phyloP scores from a whole-genome alignment of 2,888 invertebrate genomes.

The Villa cingulata region DNA sequence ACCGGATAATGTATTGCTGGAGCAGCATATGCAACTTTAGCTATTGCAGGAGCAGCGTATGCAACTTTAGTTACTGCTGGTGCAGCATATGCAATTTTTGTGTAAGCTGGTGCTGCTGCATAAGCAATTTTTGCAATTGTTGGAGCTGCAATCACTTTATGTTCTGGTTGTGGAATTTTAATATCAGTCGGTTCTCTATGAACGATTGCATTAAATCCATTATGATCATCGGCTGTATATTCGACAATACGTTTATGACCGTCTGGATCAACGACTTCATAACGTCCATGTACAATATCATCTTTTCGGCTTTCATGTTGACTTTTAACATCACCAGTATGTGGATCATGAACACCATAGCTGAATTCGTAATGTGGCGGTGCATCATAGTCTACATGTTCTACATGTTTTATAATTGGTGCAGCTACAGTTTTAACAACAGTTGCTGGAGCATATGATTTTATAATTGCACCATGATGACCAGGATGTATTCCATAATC shows the following conservation, averaged over 20 bases:
- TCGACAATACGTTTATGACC: slow-evolving; percentile 40
- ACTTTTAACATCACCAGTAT: slow-evolving; percentile 40
- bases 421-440: slow-evolving; percentile 9
- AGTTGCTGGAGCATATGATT: slow-evolving; percentile 5
- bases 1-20: too few species aligned
- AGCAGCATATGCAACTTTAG: neutral
- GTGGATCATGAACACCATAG: slow-evolving; percentile 38
- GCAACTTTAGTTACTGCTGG: slow-evolving; percentile 19
- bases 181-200: slow-evolving; percentile 37
- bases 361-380: slow-evolving; percentile 39
- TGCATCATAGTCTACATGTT: slow-evolving; percentile 25
- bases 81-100: slow-evolving; percentile 14
- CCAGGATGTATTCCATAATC: neutral
- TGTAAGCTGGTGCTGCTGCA: slow-evolving; percentile 6
- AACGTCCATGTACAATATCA: slow-evolving; percentile 39
- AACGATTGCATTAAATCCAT: slow-evolving; percentile 42
- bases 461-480: neutral
- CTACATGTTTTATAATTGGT: slow-evolving; percentile 10
- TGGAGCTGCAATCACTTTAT: slow-evolving; percentile 17
- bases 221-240: slow-evolving; percentile 40
- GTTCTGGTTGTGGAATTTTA: slow-evolving; percentile 26
- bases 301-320: slow-evolving; percentile 41
- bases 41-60: slow-evolving; percentile 14
- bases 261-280: slow-evolving; percentile 40
- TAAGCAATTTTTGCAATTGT: slow-evolving; percentile 11